A percentile compares a stretch with the other conserved stretches of the same genome.
Conservation (phyloP, 2,797 vertebrate species). For the Numenius phaeopus region DNA sequence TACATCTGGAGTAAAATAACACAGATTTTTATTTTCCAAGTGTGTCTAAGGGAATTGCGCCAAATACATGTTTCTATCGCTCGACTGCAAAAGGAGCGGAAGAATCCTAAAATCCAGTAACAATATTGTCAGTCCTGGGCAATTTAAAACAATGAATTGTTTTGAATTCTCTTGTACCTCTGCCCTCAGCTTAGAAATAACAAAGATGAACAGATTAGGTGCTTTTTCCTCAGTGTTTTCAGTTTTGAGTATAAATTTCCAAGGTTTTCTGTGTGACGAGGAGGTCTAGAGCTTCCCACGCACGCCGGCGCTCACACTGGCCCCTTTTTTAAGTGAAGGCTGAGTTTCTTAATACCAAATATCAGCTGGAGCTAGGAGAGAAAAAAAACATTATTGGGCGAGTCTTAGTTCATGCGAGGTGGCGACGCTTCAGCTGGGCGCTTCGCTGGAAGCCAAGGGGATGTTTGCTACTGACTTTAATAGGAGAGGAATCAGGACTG, state of each 20-base stretch:
- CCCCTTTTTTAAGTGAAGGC: neutral
- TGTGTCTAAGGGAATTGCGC: neutral
- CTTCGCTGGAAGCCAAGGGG: rapidly evolving
- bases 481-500: constrained; percentile 33
- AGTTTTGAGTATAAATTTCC: neutral
- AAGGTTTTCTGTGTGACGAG: neutral
- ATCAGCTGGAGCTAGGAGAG: neutral
- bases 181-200: neutral
- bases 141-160: constrained; percentile 6
- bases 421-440: neutral
- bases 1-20: neutral
- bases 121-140: neutral
- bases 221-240: neutral
- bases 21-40: constrained; percentile 41
- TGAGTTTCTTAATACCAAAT: neutral
- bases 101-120: constrained; percentile 15
- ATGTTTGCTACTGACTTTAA: constrained; percentile 55
- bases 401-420: neutral
- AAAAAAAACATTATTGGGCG: neutral
- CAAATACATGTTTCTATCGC: constrained; percentile 6
- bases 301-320: neutral
- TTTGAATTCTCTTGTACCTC: neutral
- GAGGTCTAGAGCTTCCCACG: neutral
- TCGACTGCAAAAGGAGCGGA: neutral
- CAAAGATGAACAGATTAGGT: neutral